Base-by-base conservation (phyloP, 2,888 invertebrate genomes). In the Anaspis maculata region DNA sequence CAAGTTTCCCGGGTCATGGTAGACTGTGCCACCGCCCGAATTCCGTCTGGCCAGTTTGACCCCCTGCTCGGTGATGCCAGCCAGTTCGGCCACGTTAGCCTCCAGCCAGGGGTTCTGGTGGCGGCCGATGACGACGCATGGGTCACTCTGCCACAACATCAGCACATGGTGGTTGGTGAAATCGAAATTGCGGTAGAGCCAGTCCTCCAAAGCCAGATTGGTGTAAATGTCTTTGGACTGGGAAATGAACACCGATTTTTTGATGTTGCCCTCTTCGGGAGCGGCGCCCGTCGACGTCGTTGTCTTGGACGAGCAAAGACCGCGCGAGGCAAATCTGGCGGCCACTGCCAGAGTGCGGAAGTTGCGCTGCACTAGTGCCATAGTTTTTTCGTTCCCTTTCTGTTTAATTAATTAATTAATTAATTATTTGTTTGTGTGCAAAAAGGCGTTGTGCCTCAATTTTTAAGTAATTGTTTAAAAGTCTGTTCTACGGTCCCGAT, bases 31-130 rank as follows among this genome's bases (percentile, higher is more conserved):
- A 39, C 98, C 87, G 15, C 97, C 97, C 64, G 95, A 95, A 57
- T 89, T 89, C 24, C 98, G 75, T 36, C 98, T 75, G 0, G 87
- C 95, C 39, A 95, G 54, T 7, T 74, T 70, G 34, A 96, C 79
- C 10, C 79, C 80, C 24, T 74, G 70, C 28, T 78, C 75, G 3
- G 51, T 50, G 23, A 57, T 52, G 27, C 45, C 41, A 40, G 71
- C 59, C 28, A 87, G 62, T 24, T 73, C 71, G 2, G 77, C 72
- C 2, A 89, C 68, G 62, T 96, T 86, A 1, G 88, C 83, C 64
- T 98, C 97, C 16, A 81, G 62, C 85, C 95, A 98, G 1, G 95
- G 92, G 66, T 98, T 98, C 65, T 97, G 97, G 65, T 96, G 90
- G 35, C 90, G 77, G 3, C 98, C 98, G 59, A 97, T 81, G 3